Percentiles rank a stretch among this genome's conserved stretches.
Evolutionary conservation across 92 coral and sea anemone genomes (phyloP).

Genomic region (Actinernus sp.): DNA sequence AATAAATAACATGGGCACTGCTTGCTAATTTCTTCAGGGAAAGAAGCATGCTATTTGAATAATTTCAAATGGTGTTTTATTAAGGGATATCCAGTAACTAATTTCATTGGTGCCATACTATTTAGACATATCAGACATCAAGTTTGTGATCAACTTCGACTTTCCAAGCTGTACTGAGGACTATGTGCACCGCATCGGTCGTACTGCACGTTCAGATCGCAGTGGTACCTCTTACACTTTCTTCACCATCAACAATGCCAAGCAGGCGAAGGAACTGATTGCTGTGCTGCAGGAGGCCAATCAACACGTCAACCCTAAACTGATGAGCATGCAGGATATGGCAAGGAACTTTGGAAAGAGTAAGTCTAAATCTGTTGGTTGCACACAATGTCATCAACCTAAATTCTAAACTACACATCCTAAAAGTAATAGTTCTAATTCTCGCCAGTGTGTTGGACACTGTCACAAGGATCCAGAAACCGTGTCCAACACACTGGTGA

Average conservation of each 20-base stretch:
- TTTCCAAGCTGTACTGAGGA: constrained; percentile 98
- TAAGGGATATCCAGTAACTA: background rate
- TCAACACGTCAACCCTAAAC: constrained; percentile 93
- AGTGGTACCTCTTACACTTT: constrained; percentile 98
- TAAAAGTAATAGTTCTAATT: too few relatives aligned
- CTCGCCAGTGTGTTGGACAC: too few relatives aligned
- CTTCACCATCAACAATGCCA: constrained; percentile 93
- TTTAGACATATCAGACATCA: constrained; percentile 98
- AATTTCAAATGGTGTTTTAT: constrained; percentile 21
- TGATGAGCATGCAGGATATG: constrained; percentile 70
- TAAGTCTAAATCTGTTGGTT: too few relatives aligned
- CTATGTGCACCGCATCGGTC: constrained; percentile 98
- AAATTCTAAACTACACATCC: too few relatives aligned
- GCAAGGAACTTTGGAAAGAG: constrained; percentile 89
- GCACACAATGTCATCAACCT: too few relatives aligned
- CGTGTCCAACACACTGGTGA: too few relatives aligned
- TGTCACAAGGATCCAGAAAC: too few relatives aligned
- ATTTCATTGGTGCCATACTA: constrained; percentile 20
- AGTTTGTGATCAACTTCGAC: constrained; percentile 99
- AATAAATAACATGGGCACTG: too few relatives aligned
- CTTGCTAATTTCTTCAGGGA: constrained; percentile 13
- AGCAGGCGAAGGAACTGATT: constrained; percentile 95
- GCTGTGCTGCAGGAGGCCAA: constrained; percentile 90
- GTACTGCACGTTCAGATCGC: constrained; percentile 98
- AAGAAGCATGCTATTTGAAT: constrained; percentile 1